Conservation (phyloP, 2,113 vertebrate genomes). For the Polypterus bichir region DNA sequence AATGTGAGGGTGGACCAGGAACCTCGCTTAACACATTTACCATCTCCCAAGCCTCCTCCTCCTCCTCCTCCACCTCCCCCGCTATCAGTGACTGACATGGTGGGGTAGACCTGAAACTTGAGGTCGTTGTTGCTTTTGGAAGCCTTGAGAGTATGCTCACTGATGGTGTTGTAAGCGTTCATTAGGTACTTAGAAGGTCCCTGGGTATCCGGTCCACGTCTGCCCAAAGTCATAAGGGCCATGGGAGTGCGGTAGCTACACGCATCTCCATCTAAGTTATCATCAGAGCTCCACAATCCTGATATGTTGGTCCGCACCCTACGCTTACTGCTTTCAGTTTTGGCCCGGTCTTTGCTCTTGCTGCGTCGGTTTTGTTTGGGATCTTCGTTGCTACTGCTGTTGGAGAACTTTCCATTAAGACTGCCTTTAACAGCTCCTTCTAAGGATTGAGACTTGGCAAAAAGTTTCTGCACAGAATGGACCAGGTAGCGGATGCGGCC, state of each 20-base stretch:
- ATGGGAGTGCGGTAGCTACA: constrained; percentile 79
- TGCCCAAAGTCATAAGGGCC: constrained; percentile 83
- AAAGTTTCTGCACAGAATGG: constrained; percentile 89
- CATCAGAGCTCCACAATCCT: constrained; percentile 95
- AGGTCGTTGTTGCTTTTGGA: constrained; percentile 81
- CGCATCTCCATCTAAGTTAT: constrained; percentile 78
- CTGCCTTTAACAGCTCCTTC: constrained; percentile 71
- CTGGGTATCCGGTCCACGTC: constrained; percentile 52
- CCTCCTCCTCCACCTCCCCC: constrained; percentile 26
- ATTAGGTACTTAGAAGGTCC: constrained; percentile 70
- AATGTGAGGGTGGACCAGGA: constrained; percentile 93
- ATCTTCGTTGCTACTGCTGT: constrained; percentile 56
- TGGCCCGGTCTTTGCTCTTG: constrained; percentile 92
- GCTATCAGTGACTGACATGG: constrained; percentile 43
- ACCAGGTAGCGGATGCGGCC: constrained; percentile 92
- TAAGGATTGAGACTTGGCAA: constrained; percentile 76
- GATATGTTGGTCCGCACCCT: constrained; percentile 90
- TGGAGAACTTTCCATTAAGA: constrained; percentile 62
- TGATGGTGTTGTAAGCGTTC: constrained; percentile 92
- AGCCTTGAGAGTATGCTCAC: constrained; percentile 80
- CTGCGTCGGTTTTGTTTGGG: constrained; percentile 71
- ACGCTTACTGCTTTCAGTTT: constrained; percentile 76
- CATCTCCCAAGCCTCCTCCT: constrained; percentile 40
- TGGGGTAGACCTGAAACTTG: constrained; percentile 48
- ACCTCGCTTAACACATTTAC: constrained; percentile 78